These are phyloP conservation scores for Noctua comes DNA, from an alignment of 2,888 invertebrate genomes.

Conservation along the genomic window DNA sequence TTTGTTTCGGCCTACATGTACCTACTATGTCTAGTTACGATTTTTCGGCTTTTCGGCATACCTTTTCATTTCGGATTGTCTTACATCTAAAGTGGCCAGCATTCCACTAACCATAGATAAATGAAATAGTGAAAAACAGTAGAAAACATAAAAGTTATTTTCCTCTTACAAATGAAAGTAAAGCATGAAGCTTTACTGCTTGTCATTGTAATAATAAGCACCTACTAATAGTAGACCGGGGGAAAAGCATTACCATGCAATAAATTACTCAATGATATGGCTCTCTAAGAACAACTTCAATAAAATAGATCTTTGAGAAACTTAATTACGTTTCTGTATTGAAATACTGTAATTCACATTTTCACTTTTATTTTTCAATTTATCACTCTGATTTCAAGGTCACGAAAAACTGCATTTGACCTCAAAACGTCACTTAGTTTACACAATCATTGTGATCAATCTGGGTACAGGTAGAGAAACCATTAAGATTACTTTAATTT, in stretches of 20 bases:
- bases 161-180: constrained; percentile 35
- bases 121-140: neutral
- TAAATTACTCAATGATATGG: constrained; percentile 16
- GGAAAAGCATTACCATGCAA: constrained; percentile 46
- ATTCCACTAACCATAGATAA: neutral
- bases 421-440: neutral
- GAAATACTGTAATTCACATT: neutral
- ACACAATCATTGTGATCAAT: neutral
- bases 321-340: neutral
- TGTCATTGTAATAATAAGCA: constrained; percentile 34
- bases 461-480: neutral
- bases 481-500: neutral
- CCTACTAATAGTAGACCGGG: neutral
- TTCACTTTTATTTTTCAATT: neutral
- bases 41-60: too few relatives aligned
- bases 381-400: neutral
- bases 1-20: too few relatives aligned
- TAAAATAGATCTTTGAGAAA: neutral
- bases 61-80: neutral
- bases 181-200: constrained; percentile 29
- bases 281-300: neutral
- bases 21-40: too few relatives aligned
- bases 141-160: neutral
- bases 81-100: neutral
- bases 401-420: constrained; percentile 9